Evolutionary conservation across 2,113 vertebrate genomes (phyloP).

Genomic region (Eidolon helvum): DNA sequence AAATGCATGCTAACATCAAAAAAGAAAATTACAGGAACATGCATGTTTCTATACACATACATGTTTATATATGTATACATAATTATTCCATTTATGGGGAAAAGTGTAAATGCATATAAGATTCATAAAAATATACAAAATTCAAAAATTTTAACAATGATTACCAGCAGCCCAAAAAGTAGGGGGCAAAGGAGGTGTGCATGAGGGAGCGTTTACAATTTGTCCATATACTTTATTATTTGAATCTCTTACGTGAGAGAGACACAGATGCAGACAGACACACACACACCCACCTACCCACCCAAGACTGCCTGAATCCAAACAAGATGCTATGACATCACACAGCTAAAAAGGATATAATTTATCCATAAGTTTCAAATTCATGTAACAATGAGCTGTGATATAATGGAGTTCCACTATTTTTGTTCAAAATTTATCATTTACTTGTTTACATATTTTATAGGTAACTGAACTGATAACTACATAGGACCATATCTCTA

Average conservation of each 20-base stretch:
- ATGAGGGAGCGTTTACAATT: not conserved
- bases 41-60: not conserved
- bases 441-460: not conserved
- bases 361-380: not conserved
- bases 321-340: not conserved
- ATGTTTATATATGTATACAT: not conserved
- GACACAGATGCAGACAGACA: not conserved
- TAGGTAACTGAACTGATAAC: not conserved
- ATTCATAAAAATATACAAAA: not conserved
- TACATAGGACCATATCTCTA: not conserved
- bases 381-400: not conserved
- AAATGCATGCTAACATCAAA: not conserved
- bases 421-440: slow-evolving; percentile 19
- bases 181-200: too few species aligned
- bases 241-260: not conserved
- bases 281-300: not conserved
- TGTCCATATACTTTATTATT: not conserved
- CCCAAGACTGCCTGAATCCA: not conserved
- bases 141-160: not conserved
- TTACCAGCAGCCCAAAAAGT: not conserved
- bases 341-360: not conserved
- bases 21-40: not conserved
- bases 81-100: not conserved
- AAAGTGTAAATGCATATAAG: not conserved
- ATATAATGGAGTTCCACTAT: not conserved